phyloP scores from a whole-genome alignment of 2,888 invertebrate species.

The Dynastes maya region DNA sequence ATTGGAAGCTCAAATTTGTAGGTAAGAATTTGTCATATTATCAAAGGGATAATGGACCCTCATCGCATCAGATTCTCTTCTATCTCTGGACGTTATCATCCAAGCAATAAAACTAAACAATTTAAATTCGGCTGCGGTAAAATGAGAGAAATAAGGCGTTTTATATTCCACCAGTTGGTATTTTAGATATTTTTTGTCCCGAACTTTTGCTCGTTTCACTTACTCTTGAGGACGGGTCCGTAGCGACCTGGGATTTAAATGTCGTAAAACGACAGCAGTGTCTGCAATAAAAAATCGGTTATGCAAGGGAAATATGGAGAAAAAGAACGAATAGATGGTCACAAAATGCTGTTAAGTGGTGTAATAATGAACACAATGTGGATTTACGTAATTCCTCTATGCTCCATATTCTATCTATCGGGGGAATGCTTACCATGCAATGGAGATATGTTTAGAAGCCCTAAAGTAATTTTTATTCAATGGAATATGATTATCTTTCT shows the following conservation, averaged over 20 bases:
- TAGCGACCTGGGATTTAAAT: conserved; percentile 4
- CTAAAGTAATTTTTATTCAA: too few relatives aligned
- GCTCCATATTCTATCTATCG: too few relatives aligned
- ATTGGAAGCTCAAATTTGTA: too few relatives aligned
- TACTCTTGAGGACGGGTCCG: background rate
- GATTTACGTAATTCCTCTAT: too few relatives aligned
- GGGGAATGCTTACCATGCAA: too few relatives aligned
- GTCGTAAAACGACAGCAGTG: conserved; percentile 6
- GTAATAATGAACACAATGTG: background rate
- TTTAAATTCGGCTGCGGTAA: background rate
- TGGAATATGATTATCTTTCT: too few relatives aligned
- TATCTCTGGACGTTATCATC: background rate
- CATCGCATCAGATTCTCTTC: background rate
- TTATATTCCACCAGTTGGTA: conserved; percentile 1
- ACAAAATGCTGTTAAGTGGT: background rate
- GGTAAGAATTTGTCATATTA: too few relatives aligned
- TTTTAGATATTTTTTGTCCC: background rate
- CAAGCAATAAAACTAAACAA: background rate
- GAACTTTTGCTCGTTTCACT: background rate
- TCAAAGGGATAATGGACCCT: background rate
- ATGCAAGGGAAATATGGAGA: background rate
- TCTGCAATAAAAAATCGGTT: conserved; percentile 5
- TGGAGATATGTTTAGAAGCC: too few relatives aligned
- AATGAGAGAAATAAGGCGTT: conserved; percentile 13
- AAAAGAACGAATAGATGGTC: background rate